These are phyloP conservation scores for Mungos mungo DNA, from an alignment of 2,113 vertebrate genomes.

Conservation along the genomic window DNA sequence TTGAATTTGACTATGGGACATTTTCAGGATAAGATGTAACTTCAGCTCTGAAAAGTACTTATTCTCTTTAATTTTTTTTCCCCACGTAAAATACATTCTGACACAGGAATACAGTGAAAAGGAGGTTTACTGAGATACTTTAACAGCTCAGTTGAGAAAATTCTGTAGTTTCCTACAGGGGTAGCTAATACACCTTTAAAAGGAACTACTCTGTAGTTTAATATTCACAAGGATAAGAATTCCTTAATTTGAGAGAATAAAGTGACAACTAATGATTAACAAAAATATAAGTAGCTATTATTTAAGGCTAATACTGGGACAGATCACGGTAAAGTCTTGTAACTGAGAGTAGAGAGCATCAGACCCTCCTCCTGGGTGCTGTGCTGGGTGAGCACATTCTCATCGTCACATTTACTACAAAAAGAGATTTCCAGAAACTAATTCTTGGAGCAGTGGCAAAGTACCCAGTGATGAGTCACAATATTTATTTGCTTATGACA, in stretches of 20 bases:
- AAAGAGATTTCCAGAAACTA: background rate
- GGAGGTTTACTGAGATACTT: background rate
- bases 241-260: constrained; percentile 2
- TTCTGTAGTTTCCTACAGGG: background rate
- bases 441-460: background rate
- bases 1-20: background rate
- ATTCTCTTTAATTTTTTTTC: background rate
- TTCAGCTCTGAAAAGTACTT: background rate
- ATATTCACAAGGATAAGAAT: constrained; percentile 20
- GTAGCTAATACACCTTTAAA: background rate
- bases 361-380: background rate
- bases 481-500: background rate
- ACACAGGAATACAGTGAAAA: background rate
- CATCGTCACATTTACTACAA: background rate
- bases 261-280: background rate
- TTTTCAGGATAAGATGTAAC: constrained; percentile 10
- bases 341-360: background rate
- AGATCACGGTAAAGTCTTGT: background rate
- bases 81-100: background rate
- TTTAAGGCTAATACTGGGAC: background rate
- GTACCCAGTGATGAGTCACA: background rate
- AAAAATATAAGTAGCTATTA: background rate
- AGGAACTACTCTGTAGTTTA: background rate
- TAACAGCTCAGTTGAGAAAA: background rate
- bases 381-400: accelerated